phyloP scores from a whole-genome alignment of 1,140 invertebrate genomes.

The Drosophila nigromelanica region DNA sequence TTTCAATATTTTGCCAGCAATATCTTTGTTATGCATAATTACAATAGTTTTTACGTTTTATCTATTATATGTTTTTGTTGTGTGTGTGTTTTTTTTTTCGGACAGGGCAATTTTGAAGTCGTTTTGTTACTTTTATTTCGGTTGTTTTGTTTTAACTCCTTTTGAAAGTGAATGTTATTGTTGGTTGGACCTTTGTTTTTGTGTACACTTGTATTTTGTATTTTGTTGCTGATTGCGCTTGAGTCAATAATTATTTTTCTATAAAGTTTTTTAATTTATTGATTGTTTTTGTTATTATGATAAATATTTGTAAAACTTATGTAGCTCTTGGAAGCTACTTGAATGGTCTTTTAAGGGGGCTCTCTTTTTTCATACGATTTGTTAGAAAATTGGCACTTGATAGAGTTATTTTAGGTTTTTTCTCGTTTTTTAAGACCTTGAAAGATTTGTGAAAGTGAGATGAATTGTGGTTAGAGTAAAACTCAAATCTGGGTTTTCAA shows the following conservation, averaged over 20 bases:
- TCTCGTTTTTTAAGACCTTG: conserved; percentile 16
- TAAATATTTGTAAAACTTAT: conserved; percentile 67
- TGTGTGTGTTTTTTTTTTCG: conserved; percentile 28
- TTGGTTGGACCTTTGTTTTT: conserved; percentile 39
- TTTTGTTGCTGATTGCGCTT: conserved; percentile 64
- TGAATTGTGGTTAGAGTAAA: neutral
- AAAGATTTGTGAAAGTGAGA: conserved; percentile 33
- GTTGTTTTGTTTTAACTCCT: conserved; percentile 4
- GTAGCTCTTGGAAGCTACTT: conserved; percentile 26
- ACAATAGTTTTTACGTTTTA: conserved; percentile 47
- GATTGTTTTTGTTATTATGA: conserved; percentile 68
- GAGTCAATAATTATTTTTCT: conserved; percentile 63
- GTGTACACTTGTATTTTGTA: conserved; percentile 18
- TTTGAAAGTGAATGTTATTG: conserved; percentile 69
- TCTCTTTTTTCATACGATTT: conserved; percentile 30
- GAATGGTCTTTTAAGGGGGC: conserved; percentile 27
- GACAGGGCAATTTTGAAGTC: conserved; percentile 54
- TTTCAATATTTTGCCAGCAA: conserved; percentile 50
- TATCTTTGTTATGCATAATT: conserved; percentile 67
- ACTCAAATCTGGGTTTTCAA: too few species aligned
- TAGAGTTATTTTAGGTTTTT: conserved; percentile 6
- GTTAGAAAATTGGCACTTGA: conserved; percentile 12
- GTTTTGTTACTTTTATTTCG: conserved; percentile 20
- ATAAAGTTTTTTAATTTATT: conserved; percentile 67
- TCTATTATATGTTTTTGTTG: conserved; percentile 5